Conservation (phyloP, 2,113 vertebrate species). For the Pangasianodon gigas region DNA sequence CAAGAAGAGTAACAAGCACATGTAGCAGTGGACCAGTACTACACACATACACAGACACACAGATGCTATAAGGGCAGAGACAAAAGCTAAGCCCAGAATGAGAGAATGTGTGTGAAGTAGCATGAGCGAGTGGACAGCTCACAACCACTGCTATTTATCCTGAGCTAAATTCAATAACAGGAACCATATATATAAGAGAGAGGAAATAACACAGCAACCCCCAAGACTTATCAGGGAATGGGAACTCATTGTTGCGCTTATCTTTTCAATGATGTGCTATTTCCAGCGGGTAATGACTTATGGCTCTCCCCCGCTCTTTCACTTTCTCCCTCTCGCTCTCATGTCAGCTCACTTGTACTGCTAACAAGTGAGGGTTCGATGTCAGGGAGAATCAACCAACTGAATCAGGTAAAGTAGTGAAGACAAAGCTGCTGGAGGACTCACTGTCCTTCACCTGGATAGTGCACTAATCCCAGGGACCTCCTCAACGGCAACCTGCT, state of each 20-base stretch:
- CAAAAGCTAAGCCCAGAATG: not conserved
- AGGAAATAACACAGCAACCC: constrained; percentile 83
- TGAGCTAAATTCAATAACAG: constrained; percentile 90
- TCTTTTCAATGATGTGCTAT: constrained; percentile 84
- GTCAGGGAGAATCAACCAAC: constrained; percentile 54
- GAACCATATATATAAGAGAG: constrained; percentile 87
- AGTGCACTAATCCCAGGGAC: constrained; percentile 6
- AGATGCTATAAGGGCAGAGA: constrained; percentile 61
- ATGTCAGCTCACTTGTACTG: constrained; percentile 36
- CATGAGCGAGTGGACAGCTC: constrained; percentile 67
- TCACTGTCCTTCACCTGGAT: constrained; percentile 37
- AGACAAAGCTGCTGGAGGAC: constrained; percentile 27
- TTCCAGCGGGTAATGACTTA: constrained; percentile 84
- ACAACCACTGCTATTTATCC: constrained; percentile 78
- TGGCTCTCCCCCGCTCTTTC: constrained; percentile 65
- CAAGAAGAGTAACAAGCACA: not conserved
- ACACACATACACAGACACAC: constrained; percentile 16
- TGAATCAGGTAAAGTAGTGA: constrained; percentile 37
- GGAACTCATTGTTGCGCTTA: constrained; percentile 88
- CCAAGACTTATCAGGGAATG: constrained; percentile 84
- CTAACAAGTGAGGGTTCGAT: constrained; percentile 42
- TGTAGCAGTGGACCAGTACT: not conserved
- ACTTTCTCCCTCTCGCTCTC: constrained; percentile 44
- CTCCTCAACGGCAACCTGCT: not conserved
- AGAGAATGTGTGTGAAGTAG: constrained; percentile 1